phyloP scores from a whole-genome alignment of 1,140 invertebrate species.

The Drosophila tani region DNA sequence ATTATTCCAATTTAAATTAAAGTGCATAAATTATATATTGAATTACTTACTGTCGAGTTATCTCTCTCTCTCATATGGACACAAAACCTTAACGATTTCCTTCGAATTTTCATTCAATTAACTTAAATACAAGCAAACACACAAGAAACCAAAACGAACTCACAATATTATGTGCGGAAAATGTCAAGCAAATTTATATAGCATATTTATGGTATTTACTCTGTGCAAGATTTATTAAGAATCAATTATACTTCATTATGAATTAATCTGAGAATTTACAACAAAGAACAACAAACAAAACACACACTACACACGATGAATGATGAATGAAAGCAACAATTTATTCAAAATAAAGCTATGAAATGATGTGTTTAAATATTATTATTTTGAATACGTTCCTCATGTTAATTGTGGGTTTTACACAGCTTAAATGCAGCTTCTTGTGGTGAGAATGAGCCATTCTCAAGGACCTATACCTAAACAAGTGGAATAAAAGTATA shows the following conservation, averaged over 20 bases:
- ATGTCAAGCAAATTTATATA: slow-evolving; percentile 71
- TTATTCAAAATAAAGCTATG: slow-evolving; percentile 81
- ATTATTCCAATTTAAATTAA: slow-evolving; percentile 76
- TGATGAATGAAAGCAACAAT: slow-evolving; percentile 66
- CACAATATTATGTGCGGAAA: slow-evolving; percentile 47
- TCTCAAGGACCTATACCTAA: too few relatives aligned
- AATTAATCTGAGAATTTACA: slow-evolving; percentile 76
- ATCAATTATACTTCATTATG: slow-evolving; percentile 80
- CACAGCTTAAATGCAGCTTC: too few relatives aligned
- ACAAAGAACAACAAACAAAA: slow-evolving; percentile 32
- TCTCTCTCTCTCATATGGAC: slow-evolving; percentile 61
- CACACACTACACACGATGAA: slow-evolving; percentile 55
- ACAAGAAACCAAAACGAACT: slow-evolving; percentile 40
- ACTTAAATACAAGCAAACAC: slow-evolving; percentile 43
- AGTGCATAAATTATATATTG: slow-evolving; percentile 70
- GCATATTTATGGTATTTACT: slow-evolving; percentile 75
- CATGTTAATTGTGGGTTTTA: neutral
- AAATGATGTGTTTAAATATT: slow-evolving; percentile 77
- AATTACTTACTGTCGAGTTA: slow-evolving; percentile 72
- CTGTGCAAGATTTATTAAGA: slow-evolving; percentile 80
- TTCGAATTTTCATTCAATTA: slow-evolving; percentile 72
- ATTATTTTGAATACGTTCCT: neutral
- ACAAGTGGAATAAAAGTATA: too few relatives aligned
- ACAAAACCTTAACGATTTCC: slow-evolving; percentile 60
- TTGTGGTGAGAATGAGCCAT: too few relatives aligned